These are phyloP conservation scores for Ferrisia virgata DNA, from an alignment of 2,888 invertebrate species.

Conservation along the genomic window DNA sequence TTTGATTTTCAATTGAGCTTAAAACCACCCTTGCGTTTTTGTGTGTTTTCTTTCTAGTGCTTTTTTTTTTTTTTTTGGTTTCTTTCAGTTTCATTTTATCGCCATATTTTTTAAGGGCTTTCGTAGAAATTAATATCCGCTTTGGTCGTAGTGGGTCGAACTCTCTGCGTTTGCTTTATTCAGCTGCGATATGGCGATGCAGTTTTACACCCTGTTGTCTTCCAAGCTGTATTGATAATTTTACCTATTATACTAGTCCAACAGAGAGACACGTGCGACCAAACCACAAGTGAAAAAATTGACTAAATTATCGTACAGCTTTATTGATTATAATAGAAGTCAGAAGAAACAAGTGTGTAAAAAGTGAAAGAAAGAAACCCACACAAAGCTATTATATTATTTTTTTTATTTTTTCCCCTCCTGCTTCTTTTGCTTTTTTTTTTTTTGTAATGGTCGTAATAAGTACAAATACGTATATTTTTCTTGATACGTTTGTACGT, in stretches of 20 bases:
- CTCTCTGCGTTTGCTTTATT: background rate
- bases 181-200: background rate
- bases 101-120: background rate
- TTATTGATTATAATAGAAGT: background rate
- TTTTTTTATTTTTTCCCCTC: background rate
- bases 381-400: background rate
- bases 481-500: background rate
- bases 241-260: background rate
- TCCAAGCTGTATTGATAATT: background rate
- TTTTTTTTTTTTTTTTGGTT: no score
- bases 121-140: background rate
- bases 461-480: background rate
- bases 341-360: background rate
- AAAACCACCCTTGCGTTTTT: background rate
- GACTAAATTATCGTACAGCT: background rate
- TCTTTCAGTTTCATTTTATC: background rate
- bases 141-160: background rate
- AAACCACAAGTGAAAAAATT: background rate
- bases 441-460: no score
- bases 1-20: background rate
- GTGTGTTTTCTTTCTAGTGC: background rate
- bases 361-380: background rate
- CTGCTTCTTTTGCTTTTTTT: background rate
- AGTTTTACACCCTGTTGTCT: background rate
- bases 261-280: background rate